Evolutionary conservation across 2,888 invertebrate species (phyloP), one percentile per base, ranked within the genome.

Genomic region (Diadromus collaris): DNA sequence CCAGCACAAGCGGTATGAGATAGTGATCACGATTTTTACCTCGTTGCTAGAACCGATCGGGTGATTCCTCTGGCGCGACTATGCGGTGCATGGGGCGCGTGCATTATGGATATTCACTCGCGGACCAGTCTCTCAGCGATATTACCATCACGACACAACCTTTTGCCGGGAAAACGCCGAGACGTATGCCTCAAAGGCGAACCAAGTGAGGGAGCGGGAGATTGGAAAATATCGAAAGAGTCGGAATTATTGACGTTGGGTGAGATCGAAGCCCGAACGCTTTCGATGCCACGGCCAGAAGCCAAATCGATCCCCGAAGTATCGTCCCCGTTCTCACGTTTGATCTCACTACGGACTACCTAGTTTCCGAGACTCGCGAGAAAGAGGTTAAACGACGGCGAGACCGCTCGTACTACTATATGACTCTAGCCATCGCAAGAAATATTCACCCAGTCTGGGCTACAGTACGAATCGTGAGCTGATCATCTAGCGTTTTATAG

Each of bases 271-370:
- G 56, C 27, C 29, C n/a, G 38, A 74, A 54, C 54, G 60, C 46
- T 34, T 74, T 46, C 41, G 56, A 13, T n/a, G 34, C 56, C 63
- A 63, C 56, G 48, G 32, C 58, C 27, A n/a, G 27, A 64, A 68
- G 48, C 72, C 67, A 48, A 76, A 76, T 76, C 41, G 76, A 68
- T 79, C 48, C 63, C 41, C 34, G 46, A 79, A 56, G 56, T 29
- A 75, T 63, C 75, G 78, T 75, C 60, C 72, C 46, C 72, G 48
- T 79, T 72, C 79, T 72, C 75, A 79, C 79, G 79, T 68, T 67
- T 34, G 68, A 63, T 71, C 54, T 41, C 34, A 21, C n/a, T 44
- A n/a, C 48, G 54, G 48, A 67, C 34, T 27, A 46, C 9, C 54
- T 7, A 38, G 29, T 56, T 48, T 29, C 67, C 61, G 70, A 41